These are phyloP conservation scores for Athalia circularis DNA, from an alignment of 2,888 invertebrate genomes.

Conservation along the genomic window DNA sequence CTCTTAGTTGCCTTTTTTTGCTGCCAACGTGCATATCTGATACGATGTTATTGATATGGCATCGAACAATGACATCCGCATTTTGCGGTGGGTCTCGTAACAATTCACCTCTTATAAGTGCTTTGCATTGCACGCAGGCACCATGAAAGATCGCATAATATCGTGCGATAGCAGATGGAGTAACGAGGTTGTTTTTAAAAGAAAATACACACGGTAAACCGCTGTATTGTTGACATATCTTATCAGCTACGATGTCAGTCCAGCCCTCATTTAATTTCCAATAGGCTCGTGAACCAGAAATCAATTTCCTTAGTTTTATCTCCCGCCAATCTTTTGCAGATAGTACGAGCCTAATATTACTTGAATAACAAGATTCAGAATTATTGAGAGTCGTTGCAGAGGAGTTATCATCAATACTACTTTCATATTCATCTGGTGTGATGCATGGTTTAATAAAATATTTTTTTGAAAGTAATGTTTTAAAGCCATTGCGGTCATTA, in stretches of 20 bases:
- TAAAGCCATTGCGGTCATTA: too few relatives aligned
- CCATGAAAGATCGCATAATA: constrained; percentile 49
- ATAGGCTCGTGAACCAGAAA: constrained; percentile 41
- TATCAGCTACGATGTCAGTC: constrained; percentile 48
- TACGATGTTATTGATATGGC: constrained; percentile 47
- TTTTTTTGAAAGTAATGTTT: constrained; percentile 11
- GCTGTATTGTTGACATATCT: constrained; percentile 49
- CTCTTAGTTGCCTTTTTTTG: constrained; percentile 49
- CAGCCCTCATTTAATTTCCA: constrained; percentile 50
- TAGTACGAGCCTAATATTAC: background rate
- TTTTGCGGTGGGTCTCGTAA: constrained; percentile 44
- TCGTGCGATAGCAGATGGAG: constrained; percentile 46
- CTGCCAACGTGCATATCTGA: constrained; percentile 33
- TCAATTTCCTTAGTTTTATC: constrained; percentile 43
- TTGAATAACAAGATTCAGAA: background rate
- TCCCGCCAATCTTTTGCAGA: constrained; percentile 23
- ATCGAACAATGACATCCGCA: constrained; percentile 47
- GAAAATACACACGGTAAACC: constrained; percentile 47
- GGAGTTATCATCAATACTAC: background rate
- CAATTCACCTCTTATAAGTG: constrained; percentile 47
- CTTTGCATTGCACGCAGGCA: constrained; percentile 48
- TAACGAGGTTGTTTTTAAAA: constrained; percentile 50
- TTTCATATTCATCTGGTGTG: constrained; percentile 4
- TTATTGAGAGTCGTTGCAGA: background rate
- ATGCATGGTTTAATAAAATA: constrained; percentile 1